Base-by-base conservation (phyloP, 2,797 vertebrate species). In the Smutsia temminckii region DNA sequence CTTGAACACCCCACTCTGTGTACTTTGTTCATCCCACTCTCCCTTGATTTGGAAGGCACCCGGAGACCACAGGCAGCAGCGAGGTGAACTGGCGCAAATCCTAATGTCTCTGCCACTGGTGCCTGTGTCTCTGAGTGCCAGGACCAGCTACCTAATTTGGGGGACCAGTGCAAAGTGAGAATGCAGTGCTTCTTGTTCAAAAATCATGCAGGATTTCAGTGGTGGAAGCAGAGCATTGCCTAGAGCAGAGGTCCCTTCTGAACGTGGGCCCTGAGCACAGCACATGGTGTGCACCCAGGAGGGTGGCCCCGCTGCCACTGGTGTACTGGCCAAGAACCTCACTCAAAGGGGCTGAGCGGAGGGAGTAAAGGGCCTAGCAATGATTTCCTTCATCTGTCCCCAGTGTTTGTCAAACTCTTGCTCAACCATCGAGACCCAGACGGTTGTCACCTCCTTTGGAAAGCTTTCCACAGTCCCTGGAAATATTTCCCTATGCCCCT, bases 261-360 rank as follows among this genome's bases (percentile, higher is more conserved):
- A 66, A n/a, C 77, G 10, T 2, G 0, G 51, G 77, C 34, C 69
- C 64, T 10, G 37, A 53, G 49, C 0, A 7, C 64, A 10, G 85
- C 37, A 27, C 14, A 16, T 0, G 8, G 0, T 1, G 8, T 20
- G 21, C 10, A 3, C 53, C 46, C 46, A 12, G 1, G 2, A 11
- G 37, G 46, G 16, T 23, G 0, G 42, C 6, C 53, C 32, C 18
- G 57, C 51, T 0, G 4, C 2, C 0, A 1, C 59, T 23, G 8
- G 42, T 18, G 21, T 57, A 40, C 66, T 5, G 3, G 8, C 34
- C 46, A 46, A 14, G 17, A n/a, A 1, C 7, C 69, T 81, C 55
- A 71, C 89, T 90, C 32, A 2, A 5, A 32, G 42, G 18, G 34
- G 5, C 23, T 1, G 6, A 25, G 51, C 11, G 72, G 16, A 46